Evolutionary conservation across 2,888 invertebrate species (phyloP).

Genomic region (Drosophila infuscata): DNA sequence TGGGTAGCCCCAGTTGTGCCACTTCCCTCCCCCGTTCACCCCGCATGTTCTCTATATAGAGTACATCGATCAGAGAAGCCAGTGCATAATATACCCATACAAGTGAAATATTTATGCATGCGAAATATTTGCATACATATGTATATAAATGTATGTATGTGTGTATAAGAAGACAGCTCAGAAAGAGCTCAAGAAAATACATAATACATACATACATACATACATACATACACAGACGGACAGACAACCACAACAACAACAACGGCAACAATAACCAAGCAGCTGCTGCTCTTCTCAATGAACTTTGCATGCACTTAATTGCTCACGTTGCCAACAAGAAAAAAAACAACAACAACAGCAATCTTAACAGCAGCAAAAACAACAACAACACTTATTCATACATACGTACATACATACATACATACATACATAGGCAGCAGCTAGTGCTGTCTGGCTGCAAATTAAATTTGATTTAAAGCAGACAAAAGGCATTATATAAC

Average conservation of each 20-base stretch:
- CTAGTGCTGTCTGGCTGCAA: constrained; percentile 39
- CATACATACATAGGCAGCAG: constrained; percentile 1
- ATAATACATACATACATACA: not conserved
- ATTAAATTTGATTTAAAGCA: constrained; percentile 66
- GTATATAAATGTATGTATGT: not conserved
- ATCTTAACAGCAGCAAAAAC: constrained; percentile 8
- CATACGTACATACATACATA: not conserved
- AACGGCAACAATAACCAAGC: constrained; percentile 23
- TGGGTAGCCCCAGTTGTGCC: not conserved
- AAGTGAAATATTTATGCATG: not conserved
- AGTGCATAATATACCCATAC: constrained; percentile 23
- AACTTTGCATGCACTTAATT: constrained; percentile 71
- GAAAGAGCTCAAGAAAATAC: not conserved
- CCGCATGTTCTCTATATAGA: not conserved
- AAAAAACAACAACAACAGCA: not conserved
- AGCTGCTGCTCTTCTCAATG: constrained; percentile 55
- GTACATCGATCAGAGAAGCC: constrained; percentile 21
- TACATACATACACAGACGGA: constrained; percentile 25
- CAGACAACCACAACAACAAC: constrained; percentile 24
- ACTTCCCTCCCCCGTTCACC: not conserved
- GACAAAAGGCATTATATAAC: constrained; percentile 40
- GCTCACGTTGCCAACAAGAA: constrained; percentile 39
- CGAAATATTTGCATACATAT: not conserved
- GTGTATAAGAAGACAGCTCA: constrained; percentile 18
- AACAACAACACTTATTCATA: constrained; percentile 8